A percentile compares a stretch with the other conserved stretches of the same genome.
These are phyloP conservation scores for Andrena camellia DNA, from an alignment of 2,888 invertebrate genomes.

Conservation along the genomic window DNA sequence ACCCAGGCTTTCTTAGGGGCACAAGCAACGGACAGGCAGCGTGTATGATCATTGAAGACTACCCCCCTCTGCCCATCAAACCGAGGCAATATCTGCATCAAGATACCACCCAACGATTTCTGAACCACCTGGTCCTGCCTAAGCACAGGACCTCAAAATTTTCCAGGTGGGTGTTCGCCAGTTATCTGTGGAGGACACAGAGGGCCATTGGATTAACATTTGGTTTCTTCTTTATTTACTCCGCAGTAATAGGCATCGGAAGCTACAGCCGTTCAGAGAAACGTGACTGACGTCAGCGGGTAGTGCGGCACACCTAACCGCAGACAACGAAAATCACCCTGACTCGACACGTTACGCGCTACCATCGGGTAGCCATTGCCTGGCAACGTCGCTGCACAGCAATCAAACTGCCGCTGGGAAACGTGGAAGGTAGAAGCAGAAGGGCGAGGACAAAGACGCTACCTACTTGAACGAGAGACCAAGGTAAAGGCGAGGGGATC, in stretches of 20 bases:
- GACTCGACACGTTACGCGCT: conserved; percentile 83
- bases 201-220: not conserved
- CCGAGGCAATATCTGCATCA: conserved; percentile 83
- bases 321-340: conserved; percentile 81
- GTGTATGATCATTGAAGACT: conserved; percentile 85
- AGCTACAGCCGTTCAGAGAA: conserved; percentile 98
- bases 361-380: conserved; percentile 78
- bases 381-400: conserved; percentile 76
- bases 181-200: no score
- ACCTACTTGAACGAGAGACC: conserved; percentile 77
- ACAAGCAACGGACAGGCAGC: conserved; percentile 84
- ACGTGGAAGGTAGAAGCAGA: conserved; percentile 76
- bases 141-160: conserved; percentile 95
- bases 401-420: conserved; percentile 81
- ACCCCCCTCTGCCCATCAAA: conserved; percentile 84
- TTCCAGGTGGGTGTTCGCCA: conserved; percentile 87
- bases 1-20: conserved; percentile 80
- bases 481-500: conserved; percentile 24
- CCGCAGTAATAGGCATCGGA: conserved; percentile 96
- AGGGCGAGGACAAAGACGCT: conserved; percentile 81
- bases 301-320: conserved; percentile 82
- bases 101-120: conserved; percentile 84
- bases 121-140: conserved; percentile 83
- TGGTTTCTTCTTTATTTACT: not conserved
- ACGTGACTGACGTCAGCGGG: conserved; percentile 92